Percentiles rank a stretch among this genome's conserved stretches.
These are phyloP conservation scores for Geodia barretti DNA, from an alignment of 37 sponge, comb jelly and placozoan species.

Conservation along the genomic window DNA sequence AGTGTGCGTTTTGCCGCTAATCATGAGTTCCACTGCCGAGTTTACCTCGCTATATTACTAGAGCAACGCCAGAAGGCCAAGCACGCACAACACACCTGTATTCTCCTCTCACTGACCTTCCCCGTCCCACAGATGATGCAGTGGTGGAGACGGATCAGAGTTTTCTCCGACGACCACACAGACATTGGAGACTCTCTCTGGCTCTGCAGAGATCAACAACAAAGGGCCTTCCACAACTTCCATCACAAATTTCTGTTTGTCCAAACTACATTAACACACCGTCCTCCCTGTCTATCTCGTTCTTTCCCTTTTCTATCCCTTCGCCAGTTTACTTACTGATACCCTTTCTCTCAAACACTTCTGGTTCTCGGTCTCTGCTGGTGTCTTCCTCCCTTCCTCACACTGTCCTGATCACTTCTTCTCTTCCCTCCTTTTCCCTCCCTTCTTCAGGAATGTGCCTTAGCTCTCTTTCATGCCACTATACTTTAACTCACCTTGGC, in stretches of 20 bases:
- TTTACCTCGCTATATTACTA: too few species aligned
- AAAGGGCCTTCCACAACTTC: slow-evolving; percentile 5
- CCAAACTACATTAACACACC: too few species aligned
- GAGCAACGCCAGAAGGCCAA: slow-evolving; percentile 12
- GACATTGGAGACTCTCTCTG: slow-evolving; percentile 34
- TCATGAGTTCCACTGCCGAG: too few species aligned
- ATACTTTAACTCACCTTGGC: too few species aligned
- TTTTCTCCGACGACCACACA: slow-evolving; percentile 22
- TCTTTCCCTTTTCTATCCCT: not conserved
- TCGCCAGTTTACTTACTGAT: not conserved
- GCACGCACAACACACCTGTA: not conserved
- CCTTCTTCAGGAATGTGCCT: too few species aligned
- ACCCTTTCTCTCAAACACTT: not conserved
- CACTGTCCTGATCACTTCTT: not conserved
- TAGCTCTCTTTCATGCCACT: too few species aligned
- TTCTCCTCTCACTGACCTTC: not conserved
- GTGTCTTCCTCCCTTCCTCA: too few species aligned
- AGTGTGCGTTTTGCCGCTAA: too few species aligned
- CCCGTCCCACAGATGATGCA: not conserved
- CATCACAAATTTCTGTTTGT: slow-evolving; percentile 1
- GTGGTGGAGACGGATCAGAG: slow-evolving; percentile 16
- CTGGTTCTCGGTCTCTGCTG: not conserved
- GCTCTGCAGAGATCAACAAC: not conserved
- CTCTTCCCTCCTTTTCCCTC: not conserved
- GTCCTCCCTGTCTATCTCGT: not conserved